Evolutionary conservation across 2,888 invertebrate genomes (phyloP).

Genomic region (Hoplodrina ambigua): DNA sequence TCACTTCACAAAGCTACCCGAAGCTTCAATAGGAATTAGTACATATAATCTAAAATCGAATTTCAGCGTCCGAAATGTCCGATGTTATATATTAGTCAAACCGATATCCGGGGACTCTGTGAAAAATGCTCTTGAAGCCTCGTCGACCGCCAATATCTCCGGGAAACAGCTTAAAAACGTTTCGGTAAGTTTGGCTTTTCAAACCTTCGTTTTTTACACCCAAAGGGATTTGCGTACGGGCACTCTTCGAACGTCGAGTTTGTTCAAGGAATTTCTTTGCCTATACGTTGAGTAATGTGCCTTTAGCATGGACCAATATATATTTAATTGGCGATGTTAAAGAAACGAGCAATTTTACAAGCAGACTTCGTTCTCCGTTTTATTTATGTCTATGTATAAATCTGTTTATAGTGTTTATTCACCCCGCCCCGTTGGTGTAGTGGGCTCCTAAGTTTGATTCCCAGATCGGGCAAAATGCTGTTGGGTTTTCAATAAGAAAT

Average conservation of each 20-base stretch:
- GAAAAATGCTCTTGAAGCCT: slow-evolving; percentile 76
- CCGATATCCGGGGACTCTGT: slow-evolving; percentile 75
- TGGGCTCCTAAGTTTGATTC: too few relatives aligned
- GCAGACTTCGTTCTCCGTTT: background rate
- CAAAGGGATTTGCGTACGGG: slow-evolving; percentile 75
- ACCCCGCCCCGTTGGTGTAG: too few relatives aligned
- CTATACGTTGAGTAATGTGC: slow-evolving; percentile 69
- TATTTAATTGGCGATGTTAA: slow-evolving; percentile 68
- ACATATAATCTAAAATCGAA: slow-evolving; percentile 69
- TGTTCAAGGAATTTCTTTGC: slow-evolving; percentile 66
- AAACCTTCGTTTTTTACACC: slow-evolving; percentile 80
- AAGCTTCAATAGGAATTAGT: slow-evolving; percentile 65
- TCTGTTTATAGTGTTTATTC: too few relatives aligned
- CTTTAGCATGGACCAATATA: slow-evolving; percentile 67
- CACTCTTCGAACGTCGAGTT: slow-evolving; percentile 67
- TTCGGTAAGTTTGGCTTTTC: slow-evolving; percentile 77
- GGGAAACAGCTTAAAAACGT: slow-evolving; percentile 80
- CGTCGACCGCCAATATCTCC: slow-evolving; percentile 82
- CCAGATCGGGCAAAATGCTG: too few relatives aligned
- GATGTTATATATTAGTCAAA: slow-evolving; percentile 78
- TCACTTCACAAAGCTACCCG: slow-evolving; percentile 45
- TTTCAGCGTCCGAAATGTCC: slow-evolving; percentile 68
- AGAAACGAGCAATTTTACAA: slow-evolving; percentile 60
- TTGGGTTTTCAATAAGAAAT: too few relatives aligned
- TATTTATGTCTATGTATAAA: too few relatives aligned